Percentiles rank a stretch among this genome's conserved stretches.
phyloP scores from a whole-genome alignment of 2,113 vertebrate species.

The Coryphaenoides rupestris region DNA sequence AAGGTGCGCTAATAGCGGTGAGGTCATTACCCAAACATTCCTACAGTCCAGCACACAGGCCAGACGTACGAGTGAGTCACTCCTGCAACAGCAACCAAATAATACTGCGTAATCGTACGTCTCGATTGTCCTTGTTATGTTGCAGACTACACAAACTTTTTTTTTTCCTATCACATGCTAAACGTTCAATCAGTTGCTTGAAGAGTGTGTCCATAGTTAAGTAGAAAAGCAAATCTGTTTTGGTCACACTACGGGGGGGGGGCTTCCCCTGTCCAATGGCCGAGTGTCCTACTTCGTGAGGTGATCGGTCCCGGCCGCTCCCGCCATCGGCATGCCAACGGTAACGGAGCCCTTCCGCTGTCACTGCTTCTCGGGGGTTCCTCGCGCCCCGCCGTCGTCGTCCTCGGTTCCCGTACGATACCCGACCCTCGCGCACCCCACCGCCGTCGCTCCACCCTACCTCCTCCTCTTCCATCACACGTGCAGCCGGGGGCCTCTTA shows the following conservation, averaged over 20 bases:
- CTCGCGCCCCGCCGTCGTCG: neutral
- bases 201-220: too few relatives aligned
- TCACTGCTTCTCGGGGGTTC: slow-evolving; percentile 47
- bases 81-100: slow-evolving; percentile 17
- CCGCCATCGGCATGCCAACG: slow-evolving; percentile 56
- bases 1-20: slow-evolving; percentile 14
- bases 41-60: neutral
- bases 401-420: too few relatives aligned
- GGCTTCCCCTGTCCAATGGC: slow-evolving; percentile 13
- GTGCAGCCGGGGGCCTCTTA: slow-evolving; percentile 26
- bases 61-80: slow-evolving; percentile 7
- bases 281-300: slow-evolving; percentile 29
- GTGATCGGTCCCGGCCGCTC: slow-evolving; percentile 38
- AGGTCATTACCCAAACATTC: slow-evolving; percentile 34
- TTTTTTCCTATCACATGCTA: too few relatives aligned
- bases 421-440: too few relatives aligned
- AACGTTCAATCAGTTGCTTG: too few relatives aligned
- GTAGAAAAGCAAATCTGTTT: too few relatives aligned
- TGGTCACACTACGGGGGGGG: slow-evolving; percentile 29
- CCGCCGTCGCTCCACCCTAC: neutral
- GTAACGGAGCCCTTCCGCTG: slow-evolving; percentile 46
- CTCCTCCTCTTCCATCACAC: slow-evolving; percentile 34
- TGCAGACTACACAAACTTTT: too few relatives aligned
- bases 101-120: neutral
- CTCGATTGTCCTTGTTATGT: neutral